Base-by-base conservation (phyloP, 2,888 invertebrate species). In the Callyntrura sp. region DNA sequence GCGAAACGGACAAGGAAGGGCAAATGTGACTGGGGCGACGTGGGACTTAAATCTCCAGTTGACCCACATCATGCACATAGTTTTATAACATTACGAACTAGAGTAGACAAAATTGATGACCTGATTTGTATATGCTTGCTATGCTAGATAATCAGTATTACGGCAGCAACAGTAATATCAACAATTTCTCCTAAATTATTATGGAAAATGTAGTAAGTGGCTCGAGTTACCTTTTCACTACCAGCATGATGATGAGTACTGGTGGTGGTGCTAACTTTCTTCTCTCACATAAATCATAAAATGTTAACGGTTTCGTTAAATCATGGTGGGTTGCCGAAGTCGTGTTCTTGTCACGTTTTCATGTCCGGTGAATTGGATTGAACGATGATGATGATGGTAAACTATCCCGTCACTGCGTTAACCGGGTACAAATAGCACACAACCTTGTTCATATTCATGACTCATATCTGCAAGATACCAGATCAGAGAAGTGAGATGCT, bases 261-360 rank as follows among this genome's bases (percentile, higher is more conserved):
- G 11, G 20, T 23, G 12, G 5, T 48, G 3, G 45, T 35, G 2
- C 23, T 35, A 35, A 35, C 35, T 35, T 35, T 35, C 35, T 35
- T 4, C 35, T 35, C 35, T 17, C 17, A 17, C 17, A 73, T 73
- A 73, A 73, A 73, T 73, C 73, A 73, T 73, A 73, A 73, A 73
- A 73, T n/a, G 35, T 45, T 70, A 45, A 48, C 48, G 11, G 11
- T 5, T 45, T 25, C n/a, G 23, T 48, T 73, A 20, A n/a, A 60
- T 3, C 23, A 1, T 23, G 65, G 12, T 48, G 17, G 12, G 20
- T 48, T 73, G 12, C 45, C 23, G 23, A 73, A 48, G 48, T 73
- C 23, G 48, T 73, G 73, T 73, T 45, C 48, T 48, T 73, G 73
- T 73, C 73, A 73, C 48, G 73, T 73, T 48, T 73, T 45, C 70